Evolutionary conservation across 2,113 vertebrate species (phyloP).

Genomic region (Dasyprocta punctata): DNA sequence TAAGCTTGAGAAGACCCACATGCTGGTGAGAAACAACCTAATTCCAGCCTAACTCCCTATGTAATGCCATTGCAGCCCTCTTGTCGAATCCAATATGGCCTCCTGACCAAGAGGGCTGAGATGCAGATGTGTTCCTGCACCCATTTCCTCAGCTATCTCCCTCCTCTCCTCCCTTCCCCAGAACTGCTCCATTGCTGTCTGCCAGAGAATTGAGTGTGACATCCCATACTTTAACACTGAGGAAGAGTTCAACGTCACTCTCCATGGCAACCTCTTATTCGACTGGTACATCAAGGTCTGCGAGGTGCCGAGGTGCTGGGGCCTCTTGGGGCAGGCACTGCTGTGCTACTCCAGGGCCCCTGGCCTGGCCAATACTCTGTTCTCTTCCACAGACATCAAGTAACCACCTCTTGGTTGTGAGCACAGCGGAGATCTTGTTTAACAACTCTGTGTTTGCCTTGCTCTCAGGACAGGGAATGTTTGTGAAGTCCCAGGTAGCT

Average conservation of each 20-base stretch:
- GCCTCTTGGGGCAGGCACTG: no score
- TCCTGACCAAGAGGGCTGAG: background rate
- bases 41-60: rapidly evolving
- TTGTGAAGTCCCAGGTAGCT: constrained; percentile 69
- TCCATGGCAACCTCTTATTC: constrained; percentile 87
- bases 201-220: constrained; percentile 85
- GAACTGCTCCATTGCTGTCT: constrained; percentile 88
- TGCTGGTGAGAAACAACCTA: constrained; percentile 67
- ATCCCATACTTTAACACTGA: constrained; percentile 66
- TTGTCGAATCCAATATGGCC: rapidly evolving
- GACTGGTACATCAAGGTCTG: constrained; percentile 89
- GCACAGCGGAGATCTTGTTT: constrained; percentile 54
- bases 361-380: background rate
- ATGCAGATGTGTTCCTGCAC: rapidly evolving
- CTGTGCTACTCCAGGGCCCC: rapidly evolving
- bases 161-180: constrained; percentile 52
- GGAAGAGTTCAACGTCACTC: constrained; percentile 69
- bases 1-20: background rate
- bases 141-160: no score
- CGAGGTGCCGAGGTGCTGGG: background rate
- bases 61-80: rapidly evolving
- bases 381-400: constrained; percentile 34
- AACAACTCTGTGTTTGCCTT: background rate
- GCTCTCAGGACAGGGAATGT: constrained; percentile 13
- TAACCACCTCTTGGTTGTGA: constrained; percentile 56